Conservation (phyloP, 1,140 invertebrate species). For the Drosophila pseudoananassae region DNA sequence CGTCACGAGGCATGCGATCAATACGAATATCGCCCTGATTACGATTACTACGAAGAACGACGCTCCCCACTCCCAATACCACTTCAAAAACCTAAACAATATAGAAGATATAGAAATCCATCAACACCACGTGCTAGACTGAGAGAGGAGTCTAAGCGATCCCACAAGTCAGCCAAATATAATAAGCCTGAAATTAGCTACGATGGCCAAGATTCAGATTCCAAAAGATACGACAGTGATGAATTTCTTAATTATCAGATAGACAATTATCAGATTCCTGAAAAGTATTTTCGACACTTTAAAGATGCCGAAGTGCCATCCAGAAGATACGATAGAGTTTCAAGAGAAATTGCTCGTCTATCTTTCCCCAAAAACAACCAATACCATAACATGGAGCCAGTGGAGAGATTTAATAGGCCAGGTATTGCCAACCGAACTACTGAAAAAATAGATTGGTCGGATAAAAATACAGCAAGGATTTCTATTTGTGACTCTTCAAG, state of each 20-base stretch:
- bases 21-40: neutral
- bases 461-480: neutral
- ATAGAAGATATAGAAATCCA: neutral
- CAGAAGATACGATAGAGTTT: neutral
- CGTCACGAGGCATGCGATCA: neutral
- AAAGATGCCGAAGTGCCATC: neutral
- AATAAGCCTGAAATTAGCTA: neutral
- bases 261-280: neutral
- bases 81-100: neutral
- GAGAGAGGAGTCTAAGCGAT: neutral
- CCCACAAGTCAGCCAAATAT: too few relatives aligned
- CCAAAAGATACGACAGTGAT: neutral
- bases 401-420: neutral
- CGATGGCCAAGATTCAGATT: neutral
- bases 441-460: neutral
- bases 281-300: neutral
- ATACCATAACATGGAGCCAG: neutral
- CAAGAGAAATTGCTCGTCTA: neutral
- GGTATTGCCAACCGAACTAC: neutral
- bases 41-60: neutral
- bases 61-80: neutral
- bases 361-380: neutral
- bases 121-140: neutral
- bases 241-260: neutral
- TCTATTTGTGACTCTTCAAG: neutral